These are phyloP conservation scores for Martes martes DNA, from an alignment of 2,113 vertebrate species.

Conservation along the genomic window DNA sequence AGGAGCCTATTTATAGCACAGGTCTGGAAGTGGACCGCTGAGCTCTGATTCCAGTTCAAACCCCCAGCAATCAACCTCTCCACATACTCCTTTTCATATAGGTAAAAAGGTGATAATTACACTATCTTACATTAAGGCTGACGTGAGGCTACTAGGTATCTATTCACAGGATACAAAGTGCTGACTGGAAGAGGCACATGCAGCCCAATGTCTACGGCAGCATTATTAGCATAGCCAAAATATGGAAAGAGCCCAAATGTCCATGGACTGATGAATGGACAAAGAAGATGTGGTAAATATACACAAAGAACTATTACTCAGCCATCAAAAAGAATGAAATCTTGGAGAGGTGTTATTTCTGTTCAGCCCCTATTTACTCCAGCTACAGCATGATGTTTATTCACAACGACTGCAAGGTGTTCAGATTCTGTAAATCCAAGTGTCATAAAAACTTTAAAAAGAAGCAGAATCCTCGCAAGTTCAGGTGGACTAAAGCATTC, in stretches of 20 bases:
- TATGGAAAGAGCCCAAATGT: background rate
- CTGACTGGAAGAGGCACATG: background rate
- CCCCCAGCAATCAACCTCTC: background rate
- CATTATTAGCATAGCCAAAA: background rate
- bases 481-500: conserved; percentile 98
- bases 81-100: background rate
- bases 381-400: conserved; percentile 95
- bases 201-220: background rate
- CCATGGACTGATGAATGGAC: background rate
- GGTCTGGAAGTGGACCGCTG: background rate
- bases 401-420: conserved; percentile 97
- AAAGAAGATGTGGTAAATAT: background rate
- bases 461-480: conserved; percentile 97
- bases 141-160: background rate
- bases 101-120: background rate
- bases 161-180: background rate
- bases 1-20: background rate
- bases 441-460: conserved; percentile 97
- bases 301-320: background rate
- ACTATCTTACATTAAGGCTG: background rate
- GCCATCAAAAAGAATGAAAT: background rate
- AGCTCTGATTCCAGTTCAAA: background rate
- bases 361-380: conserved; percentile 93
- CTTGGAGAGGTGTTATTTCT: conserved; percentile 93
- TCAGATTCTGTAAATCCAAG: conserved; percentile 97